Evolutionary conservation across 2,113 vertebrate species (phyloP), one percentile per base, ranked within the genome.

Genomic region (Machaerirhynchus nigripectus): DNA sequence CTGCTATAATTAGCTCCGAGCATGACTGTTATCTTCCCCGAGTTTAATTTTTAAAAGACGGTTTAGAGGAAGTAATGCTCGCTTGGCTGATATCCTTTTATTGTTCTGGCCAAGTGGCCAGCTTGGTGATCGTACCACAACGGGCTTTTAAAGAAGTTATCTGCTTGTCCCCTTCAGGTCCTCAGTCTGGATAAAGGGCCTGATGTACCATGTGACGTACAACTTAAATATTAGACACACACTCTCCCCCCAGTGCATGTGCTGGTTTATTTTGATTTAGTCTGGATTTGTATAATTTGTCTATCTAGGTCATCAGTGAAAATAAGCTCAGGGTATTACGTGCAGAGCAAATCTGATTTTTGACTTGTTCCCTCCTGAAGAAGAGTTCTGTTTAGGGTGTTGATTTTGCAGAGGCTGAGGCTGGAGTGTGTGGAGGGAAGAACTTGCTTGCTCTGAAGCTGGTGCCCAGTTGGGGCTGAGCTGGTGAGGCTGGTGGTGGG

Each of bases 11-110:
- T 95, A 95, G 73, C 40, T 84, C 52, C 18, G 73, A 89, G 50
- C 60, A 75, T 49, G 60, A 56, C 83, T 95, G 70, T 94, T 94
- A 87, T 93, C 92, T 96, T 87, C 67, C 78, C 13, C 3, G 88
- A 75, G 91, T 92, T 95, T 87, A 95, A 97, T 94, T 91, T 94
- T 92, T 93, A 92, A 91, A 92, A 84, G 89, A 83, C 13, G 0
- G n/a, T 75, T 44, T 80, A 71, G 79, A 95, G 97, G 93, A 97
- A 97, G 90, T 85, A 83, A 89, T 92, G 91, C 64, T 93, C 3
- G 1, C 90, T 96, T 96, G 96, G 91, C 95, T 95, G 80, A 90
- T 87, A 91, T 96, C 75, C 87, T 80, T 92, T 84, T 88, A 95
- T 96, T 95, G 90, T 96, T 96, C 84, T n/a, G 74, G 67, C 74